These are phyloP conservation scores for Ramphastos sulfuratus DNA, from an alignment of 2,113 vertebrate species.

Conservation along the genomic window DNA sequence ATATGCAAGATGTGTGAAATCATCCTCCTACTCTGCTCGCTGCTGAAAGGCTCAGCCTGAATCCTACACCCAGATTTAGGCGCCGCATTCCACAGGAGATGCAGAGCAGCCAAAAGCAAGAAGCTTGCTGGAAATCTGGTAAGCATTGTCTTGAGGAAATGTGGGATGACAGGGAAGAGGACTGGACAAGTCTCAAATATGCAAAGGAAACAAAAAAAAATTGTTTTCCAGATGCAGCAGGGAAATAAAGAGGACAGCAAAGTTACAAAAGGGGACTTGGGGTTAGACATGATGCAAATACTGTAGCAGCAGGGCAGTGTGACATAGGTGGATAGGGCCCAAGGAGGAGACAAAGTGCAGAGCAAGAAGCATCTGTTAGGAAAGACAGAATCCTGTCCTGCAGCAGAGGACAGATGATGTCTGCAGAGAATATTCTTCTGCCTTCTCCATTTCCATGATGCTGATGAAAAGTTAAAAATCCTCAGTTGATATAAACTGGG, in stretches of 20 bases:
- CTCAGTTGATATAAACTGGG: background rate
- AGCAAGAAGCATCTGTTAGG: background rate
- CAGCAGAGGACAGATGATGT: background rate
- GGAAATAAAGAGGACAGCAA: background rate
- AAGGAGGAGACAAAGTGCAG: background rate
- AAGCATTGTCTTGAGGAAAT: background rate
- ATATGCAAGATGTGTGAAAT: slow-evolving; percentile 60
- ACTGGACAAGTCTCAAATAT: background rate
- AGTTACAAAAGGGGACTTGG: background rate
- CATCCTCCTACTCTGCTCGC: slow-evolving; percentile 41
- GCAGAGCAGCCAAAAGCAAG: background rate
- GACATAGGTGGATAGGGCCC: background rate
- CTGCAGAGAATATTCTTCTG: background rate
- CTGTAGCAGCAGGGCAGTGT: background rate
- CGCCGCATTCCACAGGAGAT: background rate
- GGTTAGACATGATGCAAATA: background rate
- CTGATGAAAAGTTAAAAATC: slow-evolving; percentile 27
- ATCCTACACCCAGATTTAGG: slow-evolving; percentile 12
- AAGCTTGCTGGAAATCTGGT: background rate
- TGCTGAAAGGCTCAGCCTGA: slow-evolving; percentile 38
- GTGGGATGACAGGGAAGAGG: background rate
- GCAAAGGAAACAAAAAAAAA: background rate
- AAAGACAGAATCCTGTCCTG: background rate
- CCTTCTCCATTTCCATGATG: background rate
- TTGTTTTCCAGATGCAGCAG: background rate